A percentile compares a stretch with the other conserved stretches of the same genome.
Conservation (phyloP, 2,797 vertebrate species). For the Squalus acanthias region DNA sequence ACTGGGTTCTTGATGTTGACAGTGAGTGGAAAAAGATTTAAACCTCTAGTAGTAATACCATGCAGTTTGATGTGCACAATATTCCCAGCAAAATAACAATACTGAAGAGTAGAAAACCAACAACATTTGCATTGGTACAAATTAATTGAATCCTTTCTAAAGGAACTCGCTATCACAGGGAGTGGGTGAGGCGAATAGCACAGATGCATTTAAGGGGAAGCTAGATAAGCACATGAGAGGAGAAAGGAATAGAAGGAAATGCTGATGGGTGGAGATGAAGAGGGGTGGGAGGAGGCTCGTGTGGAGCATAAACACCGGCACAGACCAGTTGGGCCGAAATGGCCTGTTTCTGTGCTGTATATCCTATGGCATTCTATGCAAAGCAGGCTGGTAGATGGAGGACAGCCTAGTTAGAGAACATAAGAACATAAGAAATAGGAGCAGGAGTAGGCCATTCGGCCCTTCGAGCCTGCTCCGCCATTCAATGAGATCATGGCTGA, state of each 20-base stretch:
- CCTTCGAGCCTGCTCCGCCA: too few species aligned
- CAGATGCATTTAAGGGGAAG: neutral
- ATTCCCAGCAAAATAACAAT: neutral
- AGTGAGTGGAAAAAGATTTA: neutral
- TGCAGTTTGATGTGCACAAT: neutral
- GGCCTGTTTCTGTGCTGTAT: neutral
- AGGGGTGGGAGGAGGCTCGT: too few species aligned
- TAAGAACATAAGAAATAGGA: too few species aligned
- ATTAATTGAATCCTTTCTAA: slow-evolving; percentile 41
- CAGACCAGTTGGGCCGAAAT: neutral
- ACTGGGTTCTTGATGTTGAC: neutral
- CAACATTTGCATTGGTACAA: slow-evolving; percentile 39
- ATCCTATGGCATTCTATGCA: neutral
- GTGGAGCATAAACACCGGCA: neutral
- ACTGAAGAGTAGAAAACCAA: neutral
- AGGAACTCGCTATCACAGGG: neutral
- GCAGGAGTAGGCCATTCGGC: too few species aligned
- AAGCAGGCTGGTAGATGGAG: slow-evolving; percentile 29
- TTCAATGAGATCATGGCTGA: too few species aligned
- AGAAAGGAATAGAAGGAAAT: neutral
- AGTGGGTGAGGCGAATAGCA: neutral
- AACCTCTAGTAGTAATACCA: neutral
- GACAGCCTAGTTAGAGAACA: slow-evolving; percentile 43
- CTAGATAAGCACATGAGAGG: neutral
- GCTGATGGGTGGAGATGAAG: neutral